A percentile compares a stretch with the other conserved stretches of the same genome.
Conservation (phyloP, 35 echinoderm and acorn worm species). For the Strongylocentrotus purpuratus region DNA sequence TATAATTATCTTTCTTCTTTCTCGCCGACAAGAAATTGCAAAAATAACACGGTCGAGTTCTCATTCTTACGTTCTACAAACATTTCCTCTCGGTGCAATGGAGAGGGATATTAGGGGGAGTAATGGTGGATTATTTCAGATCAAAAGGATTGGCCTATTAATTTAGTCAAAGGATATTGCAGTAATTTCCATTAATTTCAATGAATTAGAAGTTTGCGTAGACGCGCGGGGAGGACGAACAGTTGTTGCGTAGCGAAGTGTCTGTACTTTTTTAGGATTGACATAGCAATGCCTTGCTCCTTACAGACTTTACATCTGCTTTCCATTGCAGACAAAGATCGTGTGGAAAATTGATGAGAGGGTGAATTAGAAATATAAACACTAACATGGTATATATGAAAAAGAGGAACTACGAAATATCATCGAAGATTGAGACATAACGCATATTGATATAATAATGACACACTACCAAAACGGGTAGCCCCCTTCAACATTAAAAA, state of each 20-base stretch:
- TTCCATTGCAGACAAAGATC: not conserved
- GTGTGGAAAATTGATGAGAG: not conserved
- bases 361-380: not conserved
- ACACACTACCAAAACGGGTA: too few species aligned
- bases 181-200: constrained; percentile 13
- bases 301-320: not conserved
- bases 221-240: not conserved
- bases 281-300: not conserved
- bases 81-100: not conserved
- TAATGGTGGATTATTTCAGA: constrained; percentile 3
- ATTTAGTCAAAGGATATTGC: constrained; percentile 4
- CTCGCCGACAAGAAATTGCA: not conserved
- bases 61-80: not conserved
- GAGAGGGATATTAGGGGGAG: not conserved
- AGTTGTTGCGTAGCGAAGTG: not conserved
- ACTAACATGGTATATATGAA: not conserved
- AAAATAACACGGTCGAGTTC: not conserved
- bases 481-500: too few species aligned
- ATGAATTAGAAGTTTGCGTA: constrained; percentile 18
- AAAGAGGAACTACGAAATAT: too few species aligned
- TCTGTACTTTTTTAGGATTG: not conserved
- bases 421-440: too few species aligned
- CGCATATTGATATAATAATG: too few species aligned
- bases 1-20: not conserved
- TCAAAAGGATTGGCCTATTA: constrained; percentile 17